These are phyloP conservation scores for Papilio polytes DNA, from an alignment of 1,140 invertebrate genomes.

Conservation along the genomic window DNA sequence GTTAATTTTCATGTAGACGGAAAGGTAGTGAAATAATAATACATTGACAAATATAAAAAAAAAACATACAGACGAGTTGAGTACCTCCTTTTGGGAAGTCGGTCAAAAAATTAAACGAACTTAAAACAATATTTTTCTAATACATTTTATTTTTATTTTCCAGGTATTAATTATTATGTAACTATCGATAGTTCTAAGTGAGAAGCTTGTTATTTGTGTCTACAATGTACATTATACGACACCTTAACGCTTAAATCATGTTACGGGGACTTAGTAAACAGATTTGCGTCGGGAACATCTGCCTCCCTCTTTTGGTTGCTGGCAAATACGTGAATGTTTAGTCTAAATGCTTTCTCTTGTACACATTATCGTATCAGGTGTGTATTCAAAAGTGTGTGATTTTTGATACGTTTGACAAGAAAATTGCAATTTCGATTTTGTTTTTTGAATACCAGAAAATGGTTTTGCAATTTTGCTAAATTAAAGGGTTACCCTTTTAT, in stretches of 20 bases:
- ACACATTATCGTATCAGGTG: constrained; percentile 71
- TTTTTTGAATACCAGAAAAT: too few relatives aligned
- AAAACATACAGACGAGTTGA: too few relatives aligned
- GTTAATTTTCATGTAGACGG: too few relatives aligned
- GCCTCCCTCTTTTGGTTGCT: constrained; percentile 50
- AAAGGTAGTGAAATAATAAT: too few relatives aligned
- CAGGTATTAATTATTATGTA: not conserved
- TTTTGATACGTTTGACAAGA: not conserved
- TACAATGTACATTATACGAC: constrained; percentile 49
- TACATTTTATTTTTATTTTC: not conserved
- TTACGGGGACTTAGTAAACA: constrained; percentile 64
- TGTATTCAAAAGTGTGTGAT: constrained; percentile 42
- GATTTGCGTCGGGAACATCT: constrained; percentile 56
- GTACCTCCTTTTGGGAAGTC: too few relatives aligned
- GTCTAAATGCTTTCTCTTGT: constrained; percentile 73
- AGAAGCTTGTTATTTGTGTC: constrained; percentile 20
- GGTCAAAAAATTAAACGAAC: too few relatives aligned
- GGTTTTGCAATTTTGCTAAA: too few relatives aligned
- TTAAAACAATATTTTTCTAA: not conserved
- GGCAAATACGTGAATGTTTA: constrained; percentile 53
- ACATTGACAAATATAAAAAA: too few relatives aligned
- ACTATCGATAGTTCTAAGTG: not conserved
- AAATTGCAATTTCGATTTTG: not conserved
- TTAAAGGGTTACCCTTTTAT: too few relatives aligned
- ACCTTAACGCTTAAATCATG: constrained; percentile 63